These are phyloP conservation scores for Hydra vulgaris DNA, from an alignment of 30 jellyfish, hydroid and myxozoan genomes.

Conservation along the genomic window DNA sequence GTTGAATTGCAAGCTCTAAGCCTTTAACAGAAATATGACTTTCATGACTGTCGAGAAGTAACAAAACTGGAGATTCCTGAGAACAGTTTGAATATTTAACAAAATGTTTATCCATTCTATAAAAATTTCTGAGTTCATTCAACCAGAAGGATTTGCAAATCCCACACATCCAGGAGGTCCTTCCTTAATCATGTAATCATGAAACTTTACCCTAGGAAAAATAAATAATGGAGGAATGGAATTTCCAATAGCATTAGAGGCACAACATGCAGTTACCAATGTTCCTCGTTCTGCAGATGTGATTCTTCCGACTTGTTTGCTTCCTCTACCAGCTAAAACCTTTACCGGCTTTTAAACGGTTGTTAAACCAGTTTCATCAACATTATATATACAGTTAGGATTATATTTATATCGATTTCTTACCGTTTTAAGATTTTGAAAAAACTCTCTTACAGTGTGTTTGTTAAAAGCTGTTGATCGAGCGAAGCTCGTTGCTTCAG, in stretches of 20 bases:
- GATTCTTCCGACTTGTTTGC: not conserved
- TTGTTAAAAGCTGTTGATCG: not conserved
- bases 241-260: not conserved
- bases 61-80: not conserved
- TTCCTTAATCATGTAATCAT: not conserved
- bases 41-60: not conserved
- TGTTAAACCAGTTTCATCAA: not conserved
- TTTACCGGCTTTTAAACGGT: not conserved
- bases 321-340: constrained; percentile 9
- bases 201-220: not conserved
- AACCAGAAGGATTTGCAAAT: constrained; percentile 24
- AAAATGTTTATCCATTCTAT: not conserved
- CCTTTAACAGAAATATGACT: not conserved
- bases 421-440: not conserved
- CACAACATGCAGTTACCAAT: not conserved
- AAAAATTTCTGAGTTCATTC: constrained; percentile 19
- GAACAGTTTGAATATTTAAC: not conserved
- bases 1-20: not conserved
- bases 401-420: not conserved
- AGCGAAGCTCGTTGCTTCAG: not conserved
- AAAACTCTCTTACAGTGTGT: not conserved
- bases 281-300: not conserved
- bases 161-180: not conserved
- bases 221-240: not conserved
- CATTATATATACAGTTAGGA: not conserved